These are phyloP conservation scores for Tympanoctomys barrerae DNA, from an alignment of 2,797 vertebrate genomes.

Conservation along the genomic window DNA sequence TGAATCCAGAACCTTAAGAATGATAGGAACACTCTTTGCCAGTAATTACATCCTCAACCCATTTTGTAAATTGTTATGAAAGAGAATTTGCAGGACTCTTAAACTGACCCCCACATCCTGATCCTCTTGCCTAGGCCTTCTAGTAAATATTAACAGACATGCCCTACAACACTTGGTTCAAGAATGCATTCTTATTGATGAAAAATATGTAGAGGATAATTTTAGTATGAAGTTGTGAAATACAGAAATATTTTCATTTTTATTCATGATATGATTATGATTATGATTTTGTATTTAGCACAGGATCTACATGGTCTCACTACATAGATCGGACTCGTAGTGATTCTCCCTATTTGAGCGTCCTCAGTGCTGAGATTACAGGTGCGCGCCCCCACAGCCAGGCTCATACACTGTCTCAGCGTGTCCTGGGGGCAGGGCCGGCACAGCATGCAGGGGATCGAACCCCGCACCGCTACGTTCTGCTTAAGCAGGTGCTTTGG, in stretches of 20 bases:
- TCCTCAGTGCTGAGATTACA: too few relatives aligned
- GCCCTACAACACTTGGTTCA: neutral
- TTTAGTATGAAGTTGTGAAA: slow-evolving; percentile 52
- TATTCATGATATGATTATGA: neutral
- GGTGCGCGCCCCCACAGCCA: too few relatives aligned
- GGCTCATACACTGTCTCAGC: too few relatives aligned
- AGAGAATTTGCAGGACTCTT: neutral
- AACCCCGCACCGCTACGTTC: too few relatives aligned
- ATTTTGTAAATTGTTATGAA: neutral
- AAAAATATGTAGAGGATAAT: neutral
- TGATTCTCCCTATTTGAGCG: too few relatives aligned
- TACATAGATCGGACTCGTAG: too few relatives aligned
- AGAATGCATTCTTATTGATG: slow-evolving; percentile 10
- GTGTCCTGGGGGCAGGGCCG: too few relatives aligned
- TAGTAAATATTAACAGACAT: neutral
- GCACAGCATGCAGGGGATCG: too few relatives aligned
- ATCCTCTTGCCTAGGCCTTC: neutral
- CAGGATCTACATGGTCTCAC: too few relatives aligned
- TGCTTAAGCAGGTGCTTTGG: too few relatives aligned
- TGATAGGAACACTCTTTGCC: neutral
- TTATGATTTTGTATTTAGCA: too few relatives aligned
- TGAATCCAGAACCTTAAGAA: neutral
- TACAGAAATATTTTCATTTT: slow-evolving; percentile 13
- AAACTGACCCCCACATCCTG: neutral
- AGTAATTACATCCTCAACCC: neutral